Percentiles rank a stretch among this genome's conserved stretches.
Evolutionary conservation across 1,140 invertebrate genomes (phyloP).

Genomic region (Thaumetopoea pityocampa): DNA sequence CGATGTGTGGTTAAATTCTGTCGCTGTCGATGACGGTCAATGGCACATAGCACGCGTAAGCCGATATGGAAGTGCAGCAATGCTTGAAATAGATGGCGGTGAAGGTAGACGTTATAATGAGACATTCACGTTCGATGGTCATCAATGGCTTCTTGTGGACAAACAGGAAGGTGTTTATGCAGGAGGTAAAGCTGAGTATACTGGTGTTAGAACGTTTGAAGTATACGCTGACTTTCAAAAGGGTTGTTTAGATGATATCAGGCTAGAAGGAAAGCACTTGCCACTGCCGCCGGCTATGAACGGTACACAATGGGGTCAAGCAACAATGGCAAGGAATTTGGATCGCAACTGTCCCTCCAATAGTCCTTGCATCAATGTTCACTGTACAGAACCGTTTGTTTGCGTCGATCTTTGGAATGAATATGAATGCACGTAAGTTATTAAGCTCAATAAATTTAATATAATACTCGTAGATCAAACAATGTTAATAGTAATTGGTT

Average conservation of each 20-base stretch:
- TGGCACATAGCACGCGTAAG: conserved; percentile 96
- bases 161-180: conserved; percentile 97
- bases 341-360: conserved; percentile 94
- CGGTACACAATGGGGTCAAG: conserved; percentile 95
- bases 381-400: conserved; percentile 94
- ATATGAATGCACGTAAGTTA: conserved; percentile 97
- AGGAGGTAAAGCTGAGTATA: conserved; percentile 96
- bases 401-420: conserved; percentile 98
- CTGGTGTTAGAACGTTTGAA: conserved; percentile 93
- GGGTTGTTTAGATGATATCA: conserved; percentile 79
- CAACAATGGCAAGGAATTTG: conserved; percentile 93
- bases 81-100: conserved; percentile 94
- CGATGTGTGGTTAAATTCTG: conserved; percentile 92
- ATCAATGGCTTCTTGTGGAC: conserved; percentile 94
- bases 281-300: conserved; percentile 95
- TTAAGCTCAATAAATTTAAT: conserved; percentile 9
- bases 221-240: conserved; percentile 97
- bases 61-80: conserved; percentile 95
- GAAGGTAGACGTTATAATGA: conserved; percentile 97
- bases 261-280: conserved; percentile 93
- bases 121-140: conserved; percentile 92
- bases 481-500: no score
- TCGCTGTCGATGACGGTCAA: conserved; percentile 95
- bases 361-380: conserved; percentile 94
- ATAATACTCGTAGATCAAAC: conserved; percentile 11